phyloP scores from a whole-genome alignment of 2,797 vertebrate genomes.

The Coendou prehensilis region DNA sequence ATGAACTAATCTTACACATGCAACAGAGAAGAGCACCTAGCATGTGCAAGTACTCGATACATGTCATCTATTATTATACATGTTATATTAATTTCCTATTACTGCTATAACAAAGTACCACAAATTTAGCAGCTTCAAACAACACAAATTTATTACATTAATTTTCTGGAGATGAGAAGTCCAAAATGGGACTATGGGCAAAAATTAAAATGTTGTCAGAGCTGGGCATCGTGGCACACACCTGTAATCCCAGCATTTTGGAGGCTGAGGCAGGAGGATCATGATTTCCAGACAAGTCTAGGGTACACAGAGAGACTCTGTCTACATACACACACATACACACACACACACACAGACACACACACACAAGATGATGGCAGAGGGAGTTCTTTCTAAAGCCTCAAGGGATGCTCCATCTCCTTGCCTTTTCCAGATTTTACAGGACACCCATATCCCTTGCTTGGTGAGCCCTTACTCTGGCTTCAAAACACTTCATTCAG shows the following conservation, averaged over 20 bases:
- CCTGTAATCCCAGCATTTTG: not conserved
- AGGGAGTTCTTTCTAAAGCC: not conserved
- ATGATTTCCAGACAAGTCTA: not conserved
- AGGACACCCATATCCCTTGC: not conserved
- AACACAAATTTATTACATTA: not conserved
- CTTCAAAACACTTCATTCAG: not conserved
- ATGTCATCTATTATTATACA: not conserved
- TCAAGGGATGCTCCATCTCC: not conserved
- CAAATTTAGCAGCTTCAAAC: not conserved
- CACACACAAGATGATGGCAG: not conserved
- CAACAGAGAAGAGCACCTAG: not conserved
- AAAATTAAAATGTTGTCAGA: not conserved
- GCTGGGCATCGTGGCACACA: not conserved
- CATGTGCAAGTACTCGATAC: not conserved
- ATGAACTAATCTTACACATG: not conserved
- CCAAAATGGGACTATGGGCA: not conserved
- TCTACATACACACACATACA: not conserved
- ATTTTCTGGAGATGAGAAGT: not conserved
- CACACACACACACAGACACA: not conserved
- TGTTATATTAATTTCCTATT: not conserved
- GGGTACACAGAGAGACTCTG: not conserved
- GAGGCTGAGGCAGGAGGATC: not conserved
- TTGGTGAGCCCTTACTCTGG: not conserved
- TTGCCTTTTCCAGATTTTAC: not conserved
- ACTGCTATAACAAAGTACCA: not conserved